Evolutionary conservation across 2,113 vertebrate species (phyloP).

Genomic region (Mungos mungo): DNA sequence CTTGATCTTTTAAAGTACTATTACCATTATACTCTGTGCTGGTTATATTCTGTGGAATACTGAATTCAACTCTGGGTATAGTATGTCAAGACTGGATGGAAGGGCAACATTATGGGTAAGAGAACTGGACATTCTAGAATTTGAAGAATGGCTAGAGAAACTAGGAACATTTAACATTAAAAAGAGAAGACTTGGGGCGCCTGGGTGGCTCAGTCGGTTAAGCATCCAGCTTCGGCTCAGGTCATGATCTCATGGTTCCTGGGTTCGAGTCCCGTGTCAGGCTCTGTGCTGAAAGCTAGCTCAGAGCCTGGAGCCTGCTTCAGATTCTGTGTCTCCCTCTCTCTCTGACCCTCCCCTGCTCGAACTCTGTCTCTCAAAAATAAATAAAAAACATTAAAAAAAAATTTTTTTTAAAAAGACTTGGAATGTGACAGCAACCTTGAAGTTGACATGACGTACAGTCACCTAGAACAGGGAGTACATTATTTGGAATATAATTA

Average conservation of each 20-base stretch:
- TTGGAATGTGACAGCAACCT: not conserved
- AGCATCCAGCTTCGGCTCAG: no score
- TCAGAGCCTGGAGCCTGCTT: no score
- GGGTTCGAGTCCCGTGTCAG: no score
- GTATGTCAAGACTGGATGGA: slow-evolving; percentile 25
- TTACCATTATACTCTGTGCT: slow-evolving; percentile 12
- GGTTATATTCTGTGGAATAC: not conserved
- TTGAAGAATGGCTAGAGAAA: not conserved
- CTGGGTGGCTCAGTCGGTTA: no score
- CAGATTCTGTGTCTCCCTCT: no score
- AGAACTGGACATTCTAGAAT: not conserved
- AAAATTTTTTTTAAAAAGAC: not conserved
- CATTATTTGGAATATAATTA: not conserved
- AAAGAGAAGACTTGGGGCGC: not conserved
- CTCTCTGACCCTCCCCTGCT: no score
- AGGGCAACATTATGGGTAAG: not conserved
- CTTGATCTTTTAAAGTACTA: slow-evolving; percentile 25
- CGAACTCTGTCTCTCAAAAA: no score
- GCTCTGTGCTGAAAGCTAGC: no score
- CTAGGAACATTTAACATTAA: slow-evolving; percentile 26
- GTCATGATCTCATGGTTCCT: no score
- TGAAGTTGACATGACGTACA: not conserved
- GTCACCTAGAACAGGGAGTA: not conserved
- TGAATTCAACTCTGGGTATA: not conserved
- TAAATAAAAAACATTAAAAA: not conserved